Percentiles rank a stretch among this genome's conserved stretches.
These are phyloP conservation scores for Uropetala carovei DNA, from an alignment of 2,888 invertebrate genomes.

Conservation along the genomic window DNA sequence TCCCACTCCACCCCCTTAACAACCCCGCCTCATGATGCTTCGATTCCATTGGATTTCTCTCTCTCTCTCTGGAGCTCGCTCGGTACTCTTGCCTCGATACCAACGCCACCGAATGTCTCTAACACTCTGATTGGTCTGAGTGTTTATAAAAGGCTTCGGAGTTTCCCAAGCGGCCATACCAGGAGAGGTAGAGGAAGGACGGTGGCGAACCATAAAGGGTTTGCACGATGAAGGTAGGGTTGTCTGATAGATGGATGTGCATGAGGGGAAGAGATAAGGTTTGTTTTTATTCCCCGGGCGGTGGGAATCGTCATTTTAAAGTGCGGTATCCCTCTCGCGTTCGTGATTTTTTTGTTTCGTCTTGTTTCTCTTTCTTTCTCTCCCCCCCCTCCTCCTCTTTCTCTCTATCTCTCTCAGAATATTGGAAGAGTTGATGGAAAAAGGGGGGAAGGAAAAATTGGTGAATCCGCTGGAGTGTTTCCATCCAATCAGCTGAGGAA, in stretches of 20 bases:
- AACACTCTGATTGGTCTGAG: constrained; percentile 36
- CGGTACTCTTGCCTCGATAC: neutral
- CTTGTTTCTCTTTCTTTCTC: neutral
- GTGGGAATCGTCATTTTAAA: constrained; percentile 51
- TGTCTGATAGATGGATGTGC: constrained; percentile 57
- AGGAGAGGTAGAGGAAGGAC: constrained; percentile 25
- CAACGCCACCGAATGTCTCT: constrained; percentile 5
- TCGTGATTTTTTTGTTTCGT: constrained; percentile 38
- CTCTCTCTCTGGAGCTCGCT: neutral
- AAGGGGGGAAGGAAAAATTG: neutral
- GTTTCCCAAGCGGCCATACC: constrained; percentile 56
- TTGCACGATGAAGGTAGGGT: constrained; percentile 35
- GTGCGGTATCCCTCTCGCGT: neutral
- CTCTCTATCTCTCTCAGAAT: neutral
- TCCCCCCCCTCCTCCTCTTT: neutral
- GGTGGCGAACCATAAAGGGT: constrained; percentile 52
- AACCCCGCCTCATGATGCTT: constrained; percentile 41
- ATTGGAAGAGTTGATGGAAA: neutral
- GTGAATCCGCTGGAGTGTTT: neutral
- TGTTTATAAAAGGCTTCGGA: constrained; percentile 22
- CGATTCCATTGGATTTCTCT: constrained; percentile 47
- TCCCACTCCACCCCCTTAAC: neutral
- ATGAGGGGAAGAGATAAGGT: constrained; percentile 47
- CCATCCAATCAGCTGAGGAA: neutral
- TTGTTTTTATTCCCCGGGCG: constrained; percentile 44